Conservation (phyloP, 2,113 vertebrate species). For the Thalassarche chlororhynchos region DNA sequence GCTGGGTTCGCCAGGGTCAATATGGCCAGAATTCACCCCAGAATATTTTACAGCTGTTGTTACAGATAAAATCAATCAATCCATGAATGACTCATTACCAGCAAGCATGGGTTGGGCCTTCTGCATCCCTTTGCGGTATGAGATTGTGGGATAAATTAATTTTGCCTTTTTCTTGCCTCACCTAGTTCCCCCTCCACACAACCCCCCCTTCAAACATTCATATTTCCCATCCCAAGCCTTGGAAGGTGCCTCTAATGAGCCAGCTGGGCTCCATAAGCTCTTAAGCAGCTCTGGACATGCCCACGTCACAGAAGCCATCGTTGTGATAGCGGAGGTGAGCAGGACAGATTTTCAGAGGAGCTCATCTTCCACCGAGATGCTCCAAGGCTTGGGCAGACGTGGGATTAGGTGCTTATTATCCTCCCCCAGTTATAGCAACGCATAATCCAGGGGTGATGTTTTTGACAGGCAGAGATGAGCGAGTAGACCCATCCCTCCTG, state of each 20-base stretch:
- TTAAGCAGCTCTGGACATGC: slow-evolving; percentile 21
- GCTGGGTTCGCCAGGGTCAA: not conserved
- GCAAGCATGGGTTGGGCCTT: not conserved
- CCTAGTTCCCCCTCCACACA: rapidly evolving
- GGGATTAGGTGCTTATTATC: slow-evolving; percentile 46
- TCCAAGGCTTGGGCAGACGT: not conserved
- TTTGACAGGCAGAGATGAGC: slow-evolving; percentile 50
- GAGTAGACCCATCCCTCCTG: not conserved
- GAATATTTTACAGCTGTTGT: not conserved
- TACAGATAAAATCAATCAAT: not conserved
- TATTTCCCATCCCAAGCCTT: not conserved
- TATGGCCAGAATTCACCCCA: not conserved
- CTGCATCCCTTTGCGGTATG: rapidly evolving
- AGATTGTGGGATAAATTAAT: not conserved
- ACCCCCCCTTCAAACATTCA: not conserved
- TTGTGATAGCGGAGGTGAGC: not conserved
- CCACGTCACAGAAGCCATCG: not conserved
- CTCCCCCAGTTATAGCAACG: slow-evolving; percentile 18
- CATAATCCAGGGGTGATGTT: slow-evolving; percentile 55
- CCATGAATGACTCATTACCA: not conserved
- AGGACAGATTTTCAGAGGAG: slow-evolving; percentile 48
- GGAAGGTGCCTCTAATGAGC: not conserved
- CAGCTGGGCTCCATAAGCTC: slow-evolving; percentile 32
- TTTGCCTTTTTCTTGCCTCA: not conserved
- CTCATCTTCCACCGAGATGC: not conserved